These are phyloP conservation scores for Carterocephalus palaemon DNA, from an alignment of 2,888 invertebrate species.

Conservation along the genomic window DNA sequence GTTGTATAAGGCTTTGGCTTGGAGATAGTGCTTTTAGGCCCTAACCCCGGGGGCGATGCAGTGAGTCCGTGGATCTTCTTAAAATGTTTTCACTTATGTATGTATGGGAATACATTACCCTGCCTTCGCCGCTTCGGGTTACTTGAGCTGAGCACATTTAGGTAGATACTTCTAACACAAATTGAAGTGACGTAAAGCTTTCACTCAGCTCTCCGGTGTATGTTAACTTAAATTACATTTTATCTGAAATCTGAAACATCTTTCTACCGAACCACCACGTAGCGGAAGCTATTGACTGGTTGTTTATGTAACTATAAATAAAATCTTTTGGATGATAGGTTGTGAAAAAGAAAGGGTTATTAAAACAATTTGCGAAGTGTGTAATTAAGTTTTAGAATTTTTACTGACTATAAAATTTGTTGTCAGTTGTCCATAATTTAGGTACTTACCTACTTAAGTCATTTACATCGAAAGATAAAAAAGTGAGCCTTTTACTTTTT, in stretches of 20 bases:
- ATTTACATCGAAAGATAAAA: too few species aligned
- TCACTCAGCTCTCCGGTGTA: constrained; percentile 70
- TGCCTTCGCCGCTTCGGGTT: constrained; percentile 73
- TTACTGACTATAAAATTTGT: too few species aligned
- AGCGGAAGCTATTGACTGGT: not conserved
- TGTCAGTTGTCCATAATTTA: too few species aligned
- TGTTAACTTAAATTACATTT: constrained; percentile 71
- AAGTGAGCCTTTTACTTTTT: too few species aligned
- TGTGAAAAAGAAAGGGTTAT: too few species aligned
- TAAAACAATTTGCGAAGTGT: too few species aligned
- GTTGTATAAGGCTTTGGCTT: constrained; percentile 79
- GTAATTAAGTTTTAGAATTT: too few species aligned
- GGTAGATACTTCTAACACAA: constrained; percentile 76
- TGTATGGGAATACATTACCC: constrained; percentile 78
- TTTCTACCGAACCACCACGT: too few species aligned
- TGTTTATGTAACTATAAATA: constrained; percentile 1
- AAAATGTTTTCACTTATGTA: constrained; percentile 79
- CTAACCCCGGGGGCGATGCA: constrained; percentile 78
- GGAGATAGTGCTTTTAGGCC: constrained; percentile 80
- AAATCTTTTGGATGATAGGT: too few species aligned
- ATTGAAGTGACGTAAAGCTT: constrained; percentile 77
- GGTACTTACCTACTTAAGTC: too few species aligned
- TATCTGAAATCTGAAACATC: constrained; percentile 65
- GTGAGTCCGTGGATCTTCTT: constrained; percentile 77
- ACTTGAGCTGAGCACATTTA: constrained; percentile 72